Evolutionary conservation across 2,888 invertebrate genomes (phyloP).

Genomic region (Iphiclides podalirius): DNA sequence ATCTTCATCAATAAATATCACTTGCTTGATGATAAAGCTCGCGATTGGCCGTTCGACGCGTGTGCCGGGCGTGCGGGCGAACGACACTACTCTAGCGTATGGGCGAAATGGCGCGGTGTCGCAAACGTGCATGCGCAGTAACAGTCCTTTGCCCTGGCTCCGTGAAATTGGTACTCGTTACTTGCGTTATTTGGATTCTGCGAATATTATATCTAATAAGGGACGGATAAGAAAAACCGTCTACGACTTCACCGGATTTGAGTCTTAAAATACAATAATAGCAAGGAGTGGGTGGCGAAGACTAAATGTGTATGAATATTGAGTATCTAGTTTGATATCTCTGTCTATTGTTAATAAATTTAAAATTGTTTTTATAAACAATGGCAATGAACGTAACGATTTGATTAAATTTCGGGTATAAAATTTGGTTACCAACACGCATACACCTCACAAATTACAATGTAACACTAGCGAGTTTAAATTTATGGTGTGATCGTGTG

Average conservation of each 20-base stretch:
- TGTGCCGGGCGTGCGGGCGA: not conserved
- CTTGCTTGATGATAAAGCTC: not conserved
- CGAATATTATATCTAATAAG: constrained; percentile 2
- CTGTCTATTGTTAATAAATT: too few species aligned
- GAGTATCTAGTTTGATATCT: too few species aligned
- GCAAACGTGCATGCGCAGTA: constrained; percentile 18
- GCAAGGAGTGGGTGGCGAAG: too few species aligned
- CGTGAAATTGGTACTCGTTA: constrained; percentile 21
- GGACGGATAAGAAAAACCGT: not conserved
- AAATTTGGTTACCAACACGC: constrained; percentile 12
- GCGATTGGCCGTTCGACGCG: constrained; percentile 6
- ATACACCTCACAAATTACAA: constrained; percentile 17
- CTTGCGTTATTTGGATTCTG: constrained; percentile 5
- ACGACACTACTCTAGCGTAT: constrained; percentile 13
- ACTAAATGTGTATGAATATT: too few species aligned
- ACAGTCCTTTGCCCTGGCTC: constrained; percentile 18
- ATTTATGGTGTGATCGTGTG: constrained; percentile 23
- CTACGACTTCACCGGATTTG: not conserved
- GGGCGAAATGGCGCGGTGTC: constrained; percentile 21
- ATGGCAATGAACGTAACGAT: not conserved
- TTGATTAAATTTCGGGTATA: constrained; percentile 5
- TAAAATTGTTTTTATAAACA: too few species aligned
- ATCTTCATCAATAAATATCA: not conserved
- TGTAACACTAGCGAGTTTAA: constrained; percentile 22
- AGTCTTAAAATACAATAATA: not conserved